Conservation (phyloP, 92 coral and sea anemone genomes). For the Anthopleura xanthogrammica region DNA sequence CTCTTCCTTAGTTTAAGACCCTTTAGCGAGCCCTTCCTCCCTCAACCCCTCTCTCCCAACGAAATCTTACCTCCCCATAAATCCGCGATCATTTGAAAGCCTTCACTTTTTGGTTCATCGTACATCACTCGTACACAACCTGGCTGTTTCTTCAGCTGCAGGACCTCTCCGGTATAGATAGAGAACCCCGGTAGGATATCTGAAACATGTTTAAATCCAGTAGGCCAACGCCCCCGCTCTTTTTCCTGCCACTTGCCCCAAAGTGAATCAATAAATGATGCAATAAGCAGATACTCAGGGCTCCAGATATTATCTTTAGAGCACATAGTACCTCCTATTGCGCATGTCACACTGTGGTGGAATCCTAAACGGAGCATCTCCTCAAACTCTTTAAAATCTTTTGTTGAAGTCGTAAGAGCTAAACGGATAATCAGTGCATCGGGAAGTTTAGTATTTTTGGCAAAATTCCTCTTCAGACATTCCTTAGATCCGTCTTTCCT, state of each 20-base stretch:
- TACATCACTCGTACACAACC: conserved; percentile 39
- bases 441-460: conserved; percentile 18
- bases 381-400: conserved; percentile 41
- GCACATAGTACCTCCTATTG: conserved; percentile 46
- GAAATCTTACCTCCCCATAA: background rate
- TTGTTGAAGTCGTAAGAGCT: conserved; percentile 10
- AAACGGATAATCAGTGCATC: background rate
- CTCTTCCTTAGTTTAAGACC: too few relatives aligned
- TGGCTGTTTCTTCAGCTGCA: conserved; percentile 34
- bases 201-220: conserved; percentile 35
- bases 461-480: conserved; percentile 35
- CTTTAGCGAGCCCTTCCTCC: background rate
- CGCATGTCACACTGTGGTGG: conserved; percentile 42
- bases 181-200: conserved; percentile 40
- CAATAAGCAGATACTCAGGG: conserved; percentile 39
- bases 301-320: conserved; percentile 24
- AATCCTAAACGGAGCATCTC: conserved; percentile 21
- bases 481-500: background rate
- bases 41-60: background rate
- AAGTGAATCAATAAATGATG: conserved; percentile 44
- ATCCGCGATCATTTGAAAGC: background rate
- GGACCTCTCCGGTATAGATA: conserved; percentile 46
- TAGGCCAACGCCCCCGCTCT: conserved; percentile 14
- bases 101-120: conserved; percentile 4
- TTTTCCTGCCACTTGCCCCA: conserved; percentile 52